These are phyloP conservation scores for Bombus pyrosoma DNA, from an alignment of 1,140 invertebrate genomes.

Conservation along the genomic window DNA sequence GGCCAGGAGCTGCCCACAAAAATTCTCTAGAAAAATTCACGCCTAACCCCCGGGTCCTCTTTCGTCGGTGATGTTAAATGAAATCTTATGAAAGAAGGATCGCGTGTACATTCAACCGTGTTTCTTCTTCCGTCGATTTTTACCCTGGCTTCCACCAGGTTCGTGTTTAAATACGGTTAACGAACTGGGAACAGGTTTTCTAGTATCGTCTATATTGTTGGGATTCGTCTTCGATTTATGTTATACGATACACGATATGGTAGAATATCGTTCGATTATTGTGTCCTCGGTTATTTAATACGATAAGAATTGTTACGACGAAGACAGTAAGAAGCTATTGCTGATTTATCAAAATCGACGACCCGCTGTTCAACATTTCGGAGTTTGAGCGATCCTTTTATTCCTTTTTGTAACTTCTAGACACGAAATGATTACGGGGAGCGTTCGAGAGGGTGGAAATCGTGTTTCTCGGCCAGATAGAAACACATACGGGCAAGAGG, in stretches of 20 bases:
- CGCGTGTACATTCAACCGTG: not conserved
- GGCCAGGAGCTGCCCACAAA: no score
- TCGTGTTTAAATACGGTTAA: not conserved
- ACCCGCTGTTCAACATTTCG: no score
- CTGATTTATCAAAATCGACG: not conserved
- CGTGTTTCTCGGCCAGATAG: not conserved
- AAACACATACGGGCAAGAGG: no score
- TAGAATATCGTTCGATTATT: not conserved
- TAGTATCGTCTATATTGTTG: not conserved
- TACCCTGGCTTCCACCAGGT: not conserved
- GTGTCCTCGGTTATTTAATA: not conserved
- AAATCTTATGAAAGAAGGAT: not conserved
- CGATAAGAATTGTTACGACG: not conserved
- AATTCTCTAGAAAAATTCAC: not conserved
- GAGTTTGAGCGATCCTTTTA: no score
- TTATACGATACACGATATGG: not conserved
- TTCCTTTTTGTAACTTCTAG: no score
- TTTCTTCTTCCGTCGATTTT: not conserved
- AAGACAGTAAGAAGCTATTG: not conserved
- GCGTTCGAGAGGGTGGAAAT: not conserved
- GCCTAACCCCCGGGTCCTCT: no score
- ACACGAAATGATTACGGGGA: not conserved
- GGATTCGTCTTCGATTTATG: no score
- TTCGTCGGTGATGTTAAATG: slow-evolving; percentile 10
- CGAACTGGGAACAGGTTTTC: not conserved